Conservation (phyloP, 2,113 vertebrate species). For the Engystomops pustulosus region DNA sequence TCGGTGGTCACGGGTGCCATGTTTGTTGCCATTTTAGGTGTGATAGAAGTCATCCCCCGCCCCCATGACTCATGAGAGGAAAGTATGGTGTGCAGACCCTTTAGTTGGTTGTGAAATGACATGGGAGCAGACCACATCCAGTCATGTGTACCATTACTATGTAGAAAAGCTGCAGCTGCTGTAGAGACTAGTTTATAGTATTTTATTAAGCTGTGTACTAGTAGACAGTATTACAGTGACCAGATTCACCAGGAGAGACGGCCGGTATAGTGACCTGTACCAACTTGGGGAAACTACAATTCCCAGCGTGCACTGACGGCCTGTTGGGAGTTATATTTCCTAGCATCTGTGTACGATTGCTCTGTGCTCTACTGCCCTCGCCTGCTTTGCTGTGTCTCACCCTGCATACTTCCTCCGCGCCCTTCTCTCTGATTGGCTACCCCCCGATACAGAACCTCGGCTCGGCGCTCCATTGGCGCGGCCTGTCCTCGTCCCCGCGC, state of each 20-base stretch:
- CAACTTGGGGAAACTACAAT: neutral
- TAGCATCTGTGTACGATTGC: neutral
- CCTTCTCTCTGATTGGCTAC: conserved; percentile 28
- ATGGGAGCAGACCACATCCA: too few species aligned
- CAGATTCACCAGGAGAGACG: neutral
- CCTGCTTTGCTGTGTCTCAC: neutral
- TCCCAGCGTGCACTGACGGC: neutral
- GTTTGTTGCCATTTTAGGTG: too few species aligned
- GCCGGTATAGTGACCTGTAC: neutral
- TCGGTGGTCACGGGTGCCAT: too few species aligned
- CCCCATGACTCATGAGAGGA: too few species aligned
- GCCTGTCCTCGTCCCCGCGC: neutral
- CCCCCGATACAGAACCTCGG: neutral
- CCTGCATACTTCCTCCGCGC: neutral
- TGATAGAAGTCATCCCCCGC: too few species aligned
- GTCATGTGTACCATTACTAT: too few species aligned
- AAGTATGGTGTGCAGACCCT: too few species aligned
- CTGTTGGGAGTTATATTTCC: conserved; percentile 2
- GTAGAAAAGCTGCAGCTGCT: too few species aligned
- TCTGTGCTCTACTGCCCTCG: conserved; percentile 2
- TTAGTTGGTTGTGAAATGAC: too few species aligned
- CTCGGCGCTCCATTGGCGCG: conserved; percentile 1
- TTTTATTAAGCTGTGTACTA: too few species aligned
- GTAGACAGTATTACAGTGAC: neutral
- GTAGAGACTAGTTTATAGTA: too few species aligned